Percentiles rank a stretch among this genome's conserved stretches.
These are phyloP conservation scores for Hyles euphorbiae DNA, from an alignment of 1,140 invertebrate genomes.

Conservation along the genomic window DNA sequence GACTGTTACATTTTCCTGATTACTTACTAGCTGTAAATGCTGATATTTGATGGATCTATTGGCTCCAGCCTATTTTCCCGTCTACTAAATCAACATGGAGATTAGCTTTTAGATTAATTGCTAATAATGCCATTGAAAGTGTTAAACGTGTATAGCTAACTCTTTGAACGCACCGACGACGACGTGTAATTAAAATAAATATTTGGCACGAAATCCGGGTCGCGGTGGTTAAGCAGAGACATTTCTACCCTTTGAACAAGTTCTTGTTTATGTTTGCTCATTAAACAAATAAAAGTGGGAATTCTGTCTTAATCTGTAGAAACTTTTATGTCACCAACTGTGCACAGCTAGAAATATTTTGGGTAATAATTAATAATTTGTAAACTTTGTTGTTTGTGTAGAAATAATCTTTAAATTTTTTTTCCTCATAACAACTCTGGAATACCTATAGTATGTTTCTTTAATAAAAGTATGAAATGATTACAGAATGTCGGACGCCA, in stretches of 20 bases:
- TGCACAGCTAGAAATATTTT: conserved; percentile 23
- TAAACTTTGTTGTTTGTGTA: conserved; percentile 12
- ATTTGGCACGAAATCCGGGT: conserved; percentile 67
- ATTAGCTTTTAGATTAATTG: conserved; percentile 32
- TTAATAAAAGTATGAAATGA: too few species aligned
- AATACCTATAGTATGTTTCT: too few species aligned
- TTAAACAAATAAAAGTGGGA: conserved; percentile 66
- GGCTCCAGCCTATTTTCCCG: too few species aligned
- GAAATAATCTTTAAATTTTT: too few species aligned
- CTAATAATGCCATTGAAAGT: conserved; percentile 37
- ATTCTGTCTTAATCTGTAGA: conserved; percentile 49
- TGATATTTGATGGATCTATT: too few species aligned
- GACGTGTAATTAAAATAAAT: conserved; percentile 70
- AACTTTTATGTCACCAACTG: conserved; percentile 35
- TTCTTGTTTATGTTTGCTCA: conserved; percentile 70
- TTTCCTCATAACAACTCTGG: too few species aligned
- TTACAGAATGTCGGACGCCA: too few species aligned
- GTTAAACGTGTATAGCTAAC: conserved; percentile 47
- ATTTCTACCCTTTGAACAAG: conserved; percentile 67
- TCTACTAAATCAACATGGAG: too few species aligned
- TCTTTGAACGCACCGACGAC: conserved; percentile 44
- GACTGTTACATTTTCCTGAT: too few species aligned
- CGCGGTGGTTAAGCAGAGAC: conserved; percentile 61
- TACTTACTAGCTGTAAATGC: too few species aligned
- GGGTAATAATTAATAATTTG: conserved; percentile 21